Evolutionary conservation across 2,888 invertebrate genomes (phyloP).

Genomic region (Torymus aiolomorphi): DNA sequence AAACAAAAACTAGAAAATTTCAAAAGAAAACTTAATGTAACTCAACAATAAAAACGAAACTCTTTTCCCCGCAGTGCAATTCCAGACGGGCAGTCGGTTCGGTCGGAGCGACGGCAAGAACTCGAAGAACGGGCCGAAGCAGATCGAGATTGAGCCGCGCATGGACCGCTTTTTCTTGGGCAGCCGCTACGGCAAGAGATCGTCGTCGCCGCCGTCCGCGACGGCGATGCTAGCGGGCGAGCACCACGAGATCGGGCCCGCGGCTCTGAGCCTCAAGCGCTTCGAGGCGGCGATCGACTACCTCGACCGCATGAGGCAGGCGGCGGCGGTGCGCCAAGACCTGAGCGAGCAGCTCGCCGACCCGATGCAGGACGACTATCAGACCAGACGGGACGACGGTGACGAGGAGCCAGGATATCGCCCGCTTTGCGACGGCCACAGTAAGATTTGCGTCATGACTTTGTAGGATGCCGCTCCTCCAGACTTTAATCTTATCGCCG

Average conservation of each 20-base stretch:
- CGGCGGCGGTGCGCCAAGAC: constrained; percentile 20
- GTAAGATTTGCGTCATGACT: constrained; percentile 23
- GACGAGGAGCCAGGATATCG: constrained; percentile 36
- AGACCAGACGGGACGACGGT: constrained; percentile 40
- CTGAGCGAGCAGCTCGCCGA: too few relatives aligned
- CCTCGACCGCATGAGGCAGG: constrained; percentile 58
- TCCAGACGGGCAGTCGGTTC: constrained; percentile 67
- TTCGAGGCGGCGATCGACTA: constrained; percentile 62
- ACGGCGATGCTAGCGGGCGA: too few relatives aligned
- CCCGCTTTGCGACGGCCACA: not conserved
- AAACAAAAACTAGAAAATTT: too few relatives aligned
- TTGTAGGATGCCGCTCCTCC: too few relatives aligned
- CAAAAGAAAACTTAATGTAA: too few relatives aligned
- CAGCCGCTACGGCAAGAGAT: constrained; percentile 73
- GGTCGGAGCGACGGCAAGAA: constrained; percentile 62
- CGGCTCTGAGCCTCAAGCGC: constrained; percentile 40
- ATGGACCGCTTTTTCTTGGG: constrained; percentile 71
- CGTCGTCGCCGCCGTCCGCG: not conserved
- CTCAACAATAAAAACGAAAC: too few relatives aligned
- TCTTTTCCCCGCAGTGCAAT: constrained; percentile 51
- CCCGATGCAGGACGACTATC: constrained; percentile 33
- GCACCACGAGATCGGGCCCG: not conserved
- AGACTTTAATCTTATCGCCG: too few relatives aligned
- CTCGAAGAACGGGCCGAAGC: constrained; percentile 54
- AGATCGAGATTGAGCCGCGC: constrained; percentile 64